A percentile compares a stretch with the other conserved stretches of the same genome.
Evolutionary conservation across 2,113 vertebrate genomes (phyloP).

Genomic region (Pandion haliaetus): DNA sequence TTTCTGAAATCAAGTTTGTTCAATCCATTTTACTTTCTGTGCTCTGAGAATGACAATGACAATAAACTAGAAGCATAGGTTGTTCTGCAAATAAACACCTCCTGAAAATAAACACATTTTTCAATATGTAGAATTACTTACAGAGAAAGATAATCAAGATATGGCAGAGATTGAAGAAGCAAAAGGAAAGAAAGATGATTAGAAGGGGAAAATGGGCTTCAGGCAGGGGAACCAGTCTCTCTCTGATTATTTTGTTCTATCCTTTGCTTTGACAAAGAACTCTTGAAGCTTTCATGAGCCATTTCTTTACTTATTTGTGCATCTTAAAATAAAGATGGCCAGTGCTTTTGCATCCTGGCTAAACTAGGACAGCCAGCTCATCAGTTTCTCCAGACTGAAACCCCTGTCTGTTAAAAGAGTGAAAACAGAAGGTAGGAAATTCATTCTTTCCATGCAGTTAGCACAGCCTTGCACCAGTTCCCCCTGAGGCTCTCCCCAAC

Average conservation of each 20-base stretch:
- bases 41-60: not conserved
- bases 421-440: not conserved
- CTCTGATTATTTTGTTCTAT: not conserved
- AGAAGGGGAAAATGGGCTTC: not conserved
- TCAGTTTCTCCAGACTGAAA: not conserved
- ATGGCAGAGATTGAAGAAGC: not conserved
- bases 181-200: not conserved
- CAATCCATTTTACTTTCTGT: not conserved
- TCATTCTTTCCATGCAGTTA: not conserved
- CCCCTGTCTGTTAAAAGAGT: not conserved
- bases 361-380: not conserved
- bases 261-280: not conserved
- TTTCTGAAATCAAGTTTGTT: not conserved
- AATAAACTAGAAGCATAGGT: not conserved
- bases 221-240: not conserved
- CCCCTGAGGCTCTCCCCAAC: not conserved
- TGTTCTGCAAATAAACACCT: not conserved
- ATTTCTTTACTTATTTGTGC: not conserved
- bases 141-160: not conserved
- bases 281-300: not conserved
- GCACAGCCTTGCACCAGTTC: not conserved
- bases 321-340: not conserved
- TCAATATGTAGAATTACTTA: not conserved
- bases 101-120: not conserved
- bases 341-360: not conserved